Evolutionary conservation across 2,113 vertebrate species (phyloP).

Genomic region (Aegithalos caudatus): DNA sequence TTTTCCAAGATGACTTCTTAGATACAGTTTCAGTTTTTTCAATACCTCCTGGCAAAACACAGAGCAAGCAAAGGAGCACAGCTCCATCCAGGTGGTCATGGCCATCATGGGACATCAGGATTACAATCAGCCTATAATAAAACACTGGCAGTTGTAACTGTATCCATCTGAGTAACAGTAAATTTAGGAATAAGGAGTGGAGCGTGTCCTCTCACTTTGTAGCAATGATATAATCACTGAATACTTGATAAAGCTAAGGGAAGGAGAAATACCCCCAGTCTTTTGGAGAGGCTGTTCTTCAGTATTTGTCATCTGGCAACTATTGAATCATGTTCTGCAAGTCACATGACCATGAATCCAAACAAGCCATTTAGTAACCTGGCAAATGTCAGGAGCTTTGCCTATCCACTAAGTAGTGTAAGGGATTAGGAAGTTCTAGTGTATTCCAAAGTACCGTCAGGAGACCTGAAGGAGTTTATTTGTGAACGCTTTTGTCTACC

Average conservation of each 20-base stretch:
- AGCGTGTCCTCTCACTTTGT: neutral
- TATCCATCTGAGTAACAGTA: neutral
- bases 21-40: neutral
- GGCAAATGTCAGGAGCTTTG: neutral
- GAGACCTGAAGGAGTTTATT: neutral
- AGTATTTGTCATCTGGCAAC: neutral
- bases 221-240: neutral
- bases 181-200: neutral
- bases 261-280: neutral
- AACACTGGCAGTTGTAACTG: neutral
- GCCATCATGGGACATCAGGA: neutral
- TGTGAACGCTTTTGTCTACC: neutral
- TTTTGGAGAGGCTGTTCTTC: neutral
- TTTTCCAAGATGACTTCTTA: neutral
- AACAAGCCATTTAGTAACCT: neutral
- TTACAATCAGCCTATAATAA: neutral
- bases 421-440: neutral
- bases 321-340: neutral
- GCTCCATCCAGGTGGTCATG: neutral
- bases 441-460: neutral
- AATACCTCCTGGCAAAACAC: neutral
- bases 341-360: neutral
- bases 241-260: neutral
- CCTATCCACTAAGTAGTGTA: neutral
- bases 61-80: neutral